These are phyloP conservation scores for Copidosoma floridanum DNA, from an alignment of 1,140 invertebrate species.

Conservation along the genomic window DNA sequence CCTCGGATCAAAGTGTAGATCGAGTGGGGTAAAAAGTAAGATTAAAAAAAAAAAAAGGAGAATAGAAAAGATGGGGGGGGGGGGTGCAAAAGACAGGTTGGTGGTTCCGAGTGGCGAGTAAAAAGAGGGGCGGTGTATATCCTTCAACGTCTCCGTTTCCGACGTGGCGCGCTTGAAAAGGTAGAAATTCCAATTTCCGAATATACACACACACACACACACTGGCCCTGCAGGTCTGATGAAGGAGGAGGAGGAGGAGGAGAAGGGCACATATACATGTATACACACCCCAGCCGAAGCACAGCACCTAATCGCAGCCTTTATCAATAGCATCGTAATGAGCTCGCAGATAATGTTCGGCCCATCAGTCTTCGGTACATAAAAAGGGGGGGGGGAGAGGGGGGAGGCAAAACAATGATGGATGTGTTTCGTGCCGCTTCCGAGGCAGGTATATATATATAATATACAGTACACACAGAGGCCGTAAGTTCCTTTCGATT, in stretches of 20 bases:
- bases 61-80: not conserved
- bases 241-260: too few species aligned
- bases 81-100: conserved; percentile 7
- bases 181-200: conserved; percentile 54
- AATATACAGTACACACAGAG: too few species aligned
- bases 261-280: too few species aligned
- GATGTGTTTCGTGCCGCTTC: conserved; percentile 50
- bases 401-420: conserved; percentile 55
- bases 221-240: conserved; percentile 17
- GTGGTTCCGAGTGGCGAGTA: conserved; percentile 12
- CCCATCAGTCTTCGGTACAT: conserved; percentile 51
- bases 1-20: not conserved
- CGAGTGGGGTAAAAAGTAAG: not conserved
- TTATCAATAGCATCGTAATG: conserved; percentile 58
- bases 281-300: too few species aligned
- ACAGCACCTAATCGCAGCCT: conserved; percentile 49
- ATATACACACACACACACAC: conserved; percentile 32
- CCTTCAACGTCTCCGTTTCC: conserved; percentile 41
- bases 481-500: conserved; percentile 4
- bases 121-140: conserved; percentile 24
- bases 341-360: conserved; percentile 53
- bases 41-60: not conserved
- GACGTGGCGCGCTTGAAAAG: conserved; percentile 44
- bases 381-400: too few species aligned
- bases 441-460: too few species aligned